Evolutionary conservation across 92 coral and sea anemone genomes (phyloP).

Genomic region (Micromussa lordhowensis): DNA sequence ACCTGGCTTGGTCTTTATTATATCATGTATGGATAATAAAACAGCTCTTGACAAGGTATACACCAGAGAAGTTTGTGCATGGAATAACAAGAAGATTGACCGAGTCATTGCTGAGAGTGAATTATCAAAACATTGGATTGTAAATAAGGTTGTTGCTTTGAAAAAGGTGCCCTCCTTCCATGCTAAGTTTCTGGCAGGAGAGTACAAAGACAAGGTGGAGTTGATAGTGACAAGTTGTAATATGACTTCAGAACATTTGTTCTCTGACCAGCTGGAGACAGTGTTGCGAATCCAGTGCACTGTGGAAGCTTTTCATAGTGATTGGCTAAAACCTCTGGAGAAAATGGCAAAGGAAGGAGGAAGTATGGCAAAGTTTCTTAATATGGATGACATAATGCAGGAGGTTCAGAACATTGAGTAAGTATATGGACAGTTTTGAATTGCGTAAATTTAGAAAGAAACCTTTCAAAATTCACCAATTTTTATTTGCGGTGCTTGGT

Average conservation of each 20-base stretch:
- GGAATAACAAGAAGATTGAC: constrained; percentile 49
- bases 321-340: constrained; percentile 17
- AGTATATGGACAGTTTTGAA: not conserved
- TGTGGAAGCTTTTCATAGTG: constrained; percentile 6
- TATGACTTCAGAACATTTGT: constrained; percentile 45
- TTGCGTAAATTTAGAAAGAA: no score
- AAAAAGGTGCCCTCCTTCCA: constrained; percentile 31
- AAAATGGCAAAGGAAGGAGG: constrained; percentile 2
- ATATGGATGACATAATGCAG: constrained; percentile 20
- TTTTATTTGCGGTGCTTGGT: no score
- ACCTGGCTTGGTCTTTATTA: constrained; percentile 27
- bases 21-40: not conserved
- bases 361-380: constrained; percentile 13
- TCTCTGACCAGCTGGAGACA: constrained; percentile 44
- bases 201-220: constrained; percentile 31
- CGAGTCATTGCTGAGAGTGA: constrained; percentile 12
- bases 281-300: constrained; percentile 1
- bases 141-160: constrained; percentile 6
- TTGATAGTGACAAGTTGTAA: constrained; percentile 41
- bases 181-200: constrained; percentile 53
- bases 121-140: constrained; percentile 12
- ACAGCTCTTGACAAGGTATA: constrained; percentile 8
- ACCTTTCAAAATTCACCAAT: no score
- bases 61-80: constrained; percentile 13
- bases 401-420: constrained; percentile 28